Evolutionary conservation across 2,797 vertebrate species (phyloP).

Genomic region (Cryptoprocta ferox): DNA sequence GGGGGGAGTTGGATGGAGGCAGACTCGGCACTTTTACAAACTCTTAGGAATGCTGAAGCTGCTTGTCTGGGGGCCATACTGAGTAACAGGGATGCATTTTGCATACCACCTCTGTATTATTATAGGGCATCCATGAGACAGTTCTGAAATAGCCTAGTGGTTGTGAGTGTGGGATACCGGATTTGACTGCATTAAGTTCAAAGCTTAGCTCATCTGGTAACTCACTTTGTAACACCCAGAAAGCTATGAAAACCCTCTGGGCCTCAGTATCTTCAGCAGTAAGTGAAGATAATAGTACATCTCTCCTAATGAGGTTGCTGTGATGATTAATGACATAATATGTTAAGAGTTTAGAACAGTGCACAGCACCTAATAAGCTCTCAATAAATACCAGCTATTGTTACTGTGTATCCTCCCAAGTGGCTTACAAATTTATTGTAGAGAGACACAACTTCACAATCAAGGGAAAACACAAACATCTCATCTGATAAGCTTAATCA

Average conservation of each 20-base stretch:
- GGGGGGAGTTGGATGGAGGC: rapidly evolving
- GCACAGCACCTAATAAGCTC: background rate
- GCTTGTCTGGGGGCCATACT: background rate
- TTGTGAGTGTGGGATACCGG: background rate
- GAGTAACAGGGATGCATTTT: background rate
- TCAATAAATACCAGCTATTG: conserved; percentile 9
- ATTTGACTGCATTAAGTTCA: background rate
- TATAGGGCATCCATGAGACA: background rate
- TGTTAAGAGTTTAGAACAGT: background rate
- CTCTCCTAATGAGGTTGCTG: background rate
- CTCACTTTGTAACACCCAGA: background rate
- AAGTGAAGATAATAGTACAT: background rate
- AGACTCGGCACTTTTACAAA: background rate
- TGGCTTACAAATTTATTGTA: background rate
- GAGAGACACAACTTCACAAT: conserved; percentile 38
- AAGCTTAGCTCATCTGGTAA: background rate
- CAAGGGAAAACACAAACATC: conserved; percentile 8
- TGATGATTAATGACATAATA: background rate
- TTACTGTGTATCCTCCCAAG: background rate
- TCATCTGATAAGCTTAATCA: background rate
- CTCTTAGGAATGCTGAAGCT: background rate
- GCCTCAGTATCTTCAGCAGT: background rate
- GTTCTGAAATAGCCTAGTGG: background rate
- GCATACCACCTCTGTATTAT: background rate
- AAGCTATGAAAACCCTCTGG: background rate